A percentile compares a stretch with the other conserved stretches of the same genome.
Evolutionary conservation across 53 echinoderm and acorn worm genomes (phyloP).

Genomic region (Stichopus horrens): DNA sequence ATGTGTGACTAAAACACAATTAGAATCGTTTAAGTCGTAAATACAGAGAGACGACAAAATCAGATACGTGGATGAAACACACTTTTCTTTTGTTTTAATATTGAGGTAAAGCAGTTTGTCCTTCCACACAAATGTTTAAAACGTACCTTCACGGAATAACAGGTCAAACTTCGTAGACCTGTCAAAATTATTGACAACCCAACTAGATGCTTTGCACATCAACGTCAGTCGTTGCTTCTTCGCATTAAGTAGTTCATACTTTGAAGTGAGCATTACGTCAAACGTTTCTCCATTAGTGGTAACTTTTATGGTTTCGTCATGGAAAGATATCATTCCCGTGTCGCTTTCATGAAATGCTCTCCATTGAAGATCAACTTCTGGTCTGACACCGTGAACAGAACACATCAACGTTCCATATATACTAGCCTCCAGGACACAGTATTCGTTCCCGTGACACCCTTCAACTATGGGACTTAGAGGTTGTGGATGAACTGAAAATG

Average conservation of each 20-base stretch:
- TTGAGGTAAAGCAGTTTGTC: too few species aligned
- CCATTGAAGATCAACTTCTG: neutral
- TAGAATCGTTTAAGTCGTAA: too few species aligned
- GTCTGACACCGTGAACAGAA: neutral
- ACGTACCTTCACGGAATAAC: neutral
- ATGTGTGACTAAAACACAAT: too few species aligned
- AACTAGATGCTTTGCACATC: neutral
- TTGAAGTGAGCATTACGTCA: neutral
- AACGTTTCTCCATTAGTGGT: conserved; percentile 5
- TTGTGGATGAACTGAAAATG: neutral
- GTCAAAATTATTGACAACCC: neutral
- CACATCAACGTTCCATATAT: neutral
- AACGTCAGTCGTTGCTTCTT: neutral
- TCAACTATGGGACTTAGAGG: neutral
- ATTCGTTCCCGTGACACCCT: neutral
- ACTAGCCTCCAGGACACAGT: neutral
- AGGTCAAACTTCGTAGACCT: neutral
- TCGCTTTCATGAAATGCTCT: neutral
- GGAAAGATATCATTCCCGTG: neutral
- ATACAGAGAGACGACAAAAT: too few species aligned
- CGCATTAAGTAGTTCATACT: neutral
- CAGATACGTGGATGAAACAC: too few species aligned
- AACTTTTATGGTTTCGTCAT: neutral
- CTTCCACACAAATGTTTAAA: too few species aligned
- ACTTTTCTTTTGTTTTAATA: too few species aligned